Evolutionary conservation across 2,888 invertebrate species (phyloP), one percentile per base, ranked within the genome.

Genomic region (Bombylius major): DNA sequence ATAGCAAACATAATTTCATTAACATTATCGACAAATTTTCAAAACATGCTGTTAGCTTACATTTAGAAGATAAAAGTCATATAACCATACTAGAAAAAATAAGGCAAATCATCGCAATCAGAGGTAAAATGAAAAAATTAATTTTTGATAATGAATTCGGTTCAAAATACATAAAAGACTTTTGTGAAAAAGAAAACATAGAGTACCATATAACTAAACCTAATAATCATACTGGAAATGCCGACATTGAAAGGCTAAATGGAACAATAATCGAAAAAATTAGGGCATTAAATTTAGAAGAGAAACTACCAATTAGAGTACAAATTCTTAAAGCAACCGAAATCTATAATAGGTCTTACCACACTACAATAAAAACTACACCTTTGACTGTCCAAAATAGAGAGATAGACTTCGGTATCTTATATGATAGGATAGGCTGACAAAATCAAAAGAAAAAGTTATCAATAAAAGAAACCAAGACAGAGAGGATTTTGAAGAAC

Each of bases 21-120:
- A 54, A 42, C 14, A 39, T 54, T 31, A 9, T 54, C 5, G 54
- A 54, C 42, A 49, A 42, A 13, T 54, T 54, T 42, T 54, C 54
- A 5, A 48, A 54, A 31, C 50, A 54, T 42, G 49, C n/a, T 5
- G 42, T 8, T 14, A 23, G 36, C 39, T 47, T 53, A 14, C n/a
- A 53, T 13, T 23, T 48, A 23, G 47, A 47, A 48, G 53, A 53
- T 34, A 7, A 23, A 39, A 39, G 11, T 39, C 7, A 11, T 11
- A 9, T 11, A 39, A 48, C 54, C 1, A 11, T 54, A 14, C 1
- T 54, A 8, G 44, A 54, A 44, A 54, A 54, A 42, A 42, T 54
- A 4, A 13, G 31, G 23, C 49, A 42, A 33, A 48, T 44, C n/a
- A 5, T 54, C 7, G 7, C 39, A 7, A 39, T 39, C 11, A 39